Base-by-base conservation (phyloP, 2,113 vertebrate genomes). In the Haliaeetus leucogaster region DNA sequence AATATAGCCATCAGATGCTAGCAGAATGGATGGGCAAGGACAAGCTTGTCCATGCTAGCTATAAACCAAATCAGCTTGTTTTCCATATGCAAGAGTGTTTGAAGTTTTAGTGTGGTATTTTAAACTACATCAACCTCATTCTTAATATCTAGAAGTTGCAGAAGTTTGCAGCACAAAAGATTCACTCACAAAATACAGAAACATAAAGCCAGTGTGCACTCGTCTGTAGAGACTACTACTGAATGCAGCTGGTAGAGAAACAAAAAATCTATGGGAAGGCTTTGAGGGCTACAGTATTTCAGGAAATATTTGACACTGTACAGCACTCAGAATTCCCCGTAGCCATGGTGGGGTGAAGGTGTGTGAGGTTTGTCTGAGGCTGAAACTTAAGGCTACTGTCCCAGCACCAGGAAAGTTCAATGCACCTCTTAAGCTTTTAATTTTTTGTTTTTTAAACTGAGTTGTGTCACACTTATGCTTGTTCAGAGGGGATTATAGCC, bases 191-290 rank as follows among this genome's bases (percentile, higher is more conserved):
- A 55, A 79, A 55, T 14, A 42, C 21, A 63, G 67, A 70, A 85
- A 53, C 15, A 29, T 32, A 14, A 11, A 85, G 52, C 11, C 61
- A 55, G 10, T 0, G 0, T 65, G 66, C 59, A 25, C n/a, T 53
- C 0, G 0, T 32, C 16, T 27, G 10, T 61, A 65, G 71, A 62
- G 34, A 19, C 47, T 53, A 42, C 29, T 20, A 4, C 34, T 53
- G 48, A 68, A 53, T 52, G 65, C 61, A 42, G 29, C 15, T 67
- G 27, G 32, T 52, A 73, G 65, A 58, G 55, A 71, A 92, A 47
- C 20, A 59, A 63, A 81, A 70, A 17, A 66, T 61, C 42, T 86
- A 0, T 29, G 10, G 43, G 50, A 74, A 70, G 55, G 3, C 55
- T 87, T 68, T 52, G 59, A 70, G 63, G 29, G 36, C 66, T 86